phyloP scores from a whole-genome alignment of 1,140 invertebrate species.

The Meloidogyne chitwoodi region DNA sequence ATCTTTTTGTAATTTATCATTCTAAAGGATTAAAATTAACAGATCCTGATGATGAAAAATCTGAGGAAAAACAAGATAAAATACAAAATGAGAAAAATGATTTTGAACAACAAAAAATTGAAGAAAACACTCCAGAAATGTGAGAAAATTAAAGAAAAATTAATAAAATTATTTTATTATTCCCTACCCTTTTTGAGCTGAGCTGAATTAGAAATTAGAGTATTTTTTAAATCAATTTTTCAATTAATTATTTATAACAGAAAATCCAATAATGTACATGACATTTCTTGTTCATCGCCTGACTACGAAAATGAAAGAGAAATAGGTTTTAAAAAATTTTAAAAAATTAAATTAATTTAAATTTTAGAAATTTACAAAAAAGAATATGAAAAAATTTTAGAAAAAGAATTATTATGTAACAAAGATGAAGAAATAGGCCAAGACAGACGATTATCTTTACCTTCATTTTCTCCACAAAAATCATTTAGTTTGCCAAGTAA shows the following conservation, averaged over 20 bases:
- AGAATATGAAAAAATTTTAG: background rate
- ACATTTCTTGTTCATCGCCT: constrained; percentile 1
- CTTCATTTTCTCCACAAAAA: background rate
- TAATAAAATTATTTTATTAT: no score
- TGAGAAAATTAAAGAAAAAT: no score
- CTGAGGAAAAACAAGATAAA: background rate
- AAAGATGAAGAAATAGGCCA: background rate
- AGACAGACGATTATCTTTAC: background rate
- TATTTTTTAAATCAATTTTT: no score
- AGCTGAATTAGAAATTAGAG: no score
- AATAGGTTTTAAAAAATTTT: background rate
- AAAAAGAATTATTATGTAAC: background rate
- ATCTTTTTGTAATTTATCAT: constrained; percentile 53
- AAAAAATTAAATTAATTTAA: background rate
- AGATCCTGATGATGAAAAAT: constrained; percentile 35
- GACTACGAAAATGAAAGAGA: background rate
- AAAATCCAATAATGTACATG: background rate
- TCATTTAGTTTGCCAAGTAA: background rate
- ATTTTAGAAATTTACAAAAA: background rate
- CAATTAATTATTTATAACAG: background rate
- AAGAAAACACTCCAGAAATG: background rate
- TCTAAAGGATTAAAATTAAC: constrained; percentile 52
- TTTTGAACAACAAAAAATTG: background rate
- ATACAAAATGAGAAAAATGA: background rate
- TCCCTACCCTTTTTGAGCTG: no score